A percentile compares a stretch with the other conserved stretches of the same genome.
These are phyloP conservation scores for Glyphotaelius pellucidus DNA, from an alignment of 2,888 invertebrate genomes.

Conservation along the genomic window DNA sequence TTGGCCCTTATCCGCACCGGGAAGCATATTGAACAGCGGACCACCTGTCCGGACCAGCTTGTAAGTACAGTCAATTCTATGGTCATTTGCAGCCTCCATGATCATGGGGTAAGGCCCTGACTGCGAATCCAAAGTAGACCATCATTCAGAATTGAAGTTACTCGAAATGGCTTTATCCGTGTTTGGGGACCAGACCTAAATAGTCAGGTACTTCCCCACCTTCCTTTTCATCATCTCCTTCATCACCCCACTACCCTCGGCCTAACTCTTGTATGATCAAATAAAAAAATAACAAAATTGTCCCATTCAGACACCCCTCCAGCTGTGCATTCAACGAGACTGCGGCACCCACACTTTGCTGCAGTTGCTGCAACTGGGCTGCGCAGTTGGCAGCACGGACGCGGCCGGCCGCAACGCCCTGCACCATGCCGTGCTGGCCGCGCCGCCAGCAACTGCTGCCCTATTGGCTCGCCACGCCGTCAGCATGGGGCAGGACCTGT, in stretches of 20 bases:
- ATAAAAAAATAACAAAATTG: neutral
- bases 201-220: too few relatives aligned
- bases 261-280: too few relatives aligned
- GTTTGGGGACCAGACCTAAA: too few relatives aligned
- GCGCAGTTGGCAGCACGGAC: constrained; percentile 19
- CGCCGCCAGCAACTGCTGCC: neutral
- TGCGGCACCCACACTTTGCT: neutral
- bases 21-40: constrained; percentile 8
- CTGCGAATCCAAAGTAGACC: too few relatives aligned
- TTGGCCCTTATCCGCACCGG: neutral
- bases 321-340: neutral
- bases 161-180: too few relatives aligned
- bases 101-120: neutral
- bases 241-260: too few relatives aligned
- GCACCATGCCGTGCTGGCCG: neutral
- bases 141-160: neutral
- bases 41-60: constrained; percentile 8
- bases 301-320: constrained; percentile 5
- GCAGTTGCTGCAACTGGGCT: neutral
- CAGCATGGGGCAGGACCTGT: constrained; percentile 1
- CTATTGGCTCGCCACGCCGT: neutral
- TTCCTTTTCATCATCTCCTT: too few relatives aligned
- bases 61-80: neutral
- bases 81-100: too few relatives aligned
- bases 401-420: neutral